Base-by-base conservation (phyloP, 2,888 invertebrate genomes). In the Clusia tigrina region DNA sequence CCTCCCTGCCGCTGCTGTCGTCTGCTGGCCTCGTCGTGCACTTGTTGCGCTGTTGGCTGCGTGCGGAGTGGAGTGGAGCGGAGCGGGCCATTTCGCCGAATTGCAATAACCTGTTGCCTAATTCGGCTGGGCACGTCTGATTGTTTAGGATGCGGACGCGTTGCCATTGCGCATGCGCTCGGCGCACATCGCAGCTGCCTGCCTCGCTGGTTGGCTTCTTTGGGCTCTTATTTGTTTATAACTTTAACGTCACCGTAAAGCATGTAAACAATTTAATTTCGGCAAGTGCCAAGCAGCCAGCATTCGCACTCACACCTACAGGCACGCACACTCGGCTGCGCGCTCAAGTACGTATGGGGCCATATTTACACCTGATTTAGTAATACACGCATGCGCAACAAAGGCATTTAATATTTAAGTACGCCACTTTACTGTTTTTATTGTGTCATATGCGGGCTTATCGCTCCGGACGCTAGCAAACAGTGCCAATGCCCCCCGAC, bases 31-130 rank as follows among this genome's bases (percentile, higher is more conserved):
- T 5, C 6, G n/a, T n/a, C n/a, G 48, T 10, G 32, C 48, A 48
- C 17, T n/a, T 48, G 48, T 48, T 18, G 20, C 5, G 9, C 48
- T n/a, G n/a, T 6, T 48, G 20, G 17, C 20, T 48, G 6, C n/a
- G 20, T n/a, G 5, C 20, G 22, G n/a, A n/a, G n/a, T n/a, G n/a
- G n/a, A n/a, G n/a, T n/a, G n/a, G n/a, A n/a, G 9, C 58, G 22
- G 38, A n/a, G 32, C 10, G 10, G 20, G 71, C 68, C 68, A 72
- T 68, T 75, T 78, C 69, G 77, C 76, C 68, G 74, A 76, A 78
- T 76, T 74, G 76, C 77, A 78, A 77, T 76, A 77, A 78, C 78
- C 78, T 76, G 78, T 76, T 78, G 78, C 78, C 70, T 71, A 76
- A 78, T 78, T 48, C 42, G 56, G n/a, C 38, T 55, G 65, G 51